Evolutionary conservation across 2,113 vertebrate species (phyloP).

Genomic region (Apistogramma diplotaenia): DNA sequence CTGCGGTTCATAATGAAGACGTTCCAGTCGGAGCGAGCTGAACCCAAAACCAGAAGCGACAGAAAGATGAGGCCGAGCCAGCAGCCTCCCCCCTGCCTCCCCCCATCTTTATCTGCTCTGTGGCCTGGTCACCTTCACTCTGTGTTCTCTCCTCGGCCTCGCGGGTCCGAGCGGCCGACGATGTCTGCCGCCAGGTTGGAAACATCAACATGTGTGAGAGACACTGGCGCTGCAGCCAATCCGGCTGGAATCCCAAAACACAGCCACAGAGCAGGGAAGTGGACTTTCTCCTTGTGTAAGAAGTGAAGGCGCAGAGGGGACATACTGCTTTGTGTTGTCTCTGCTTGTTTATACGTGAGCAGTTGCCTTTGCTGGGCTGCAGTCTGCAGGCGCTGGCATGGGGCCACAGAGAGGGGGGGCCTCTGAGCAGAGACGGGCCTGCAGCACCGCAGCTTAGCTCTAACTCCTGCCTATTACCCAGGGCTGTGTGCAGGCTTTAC

Average conservation of each 20-base stretch:
- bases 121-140: constrained; percentile 41
- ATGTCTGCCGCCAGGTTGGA: constrained; percentile 37
- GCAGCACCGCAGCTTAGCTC: constrained; percentile 63
- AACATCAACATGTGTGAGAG: constrained; percentile 40
- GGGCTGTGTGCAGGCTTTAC: constrained; percentile 49
- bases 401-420: constrained; percentile 20
- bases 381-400: constrained; percentile 44
- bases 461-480: constrained; percentile 70
- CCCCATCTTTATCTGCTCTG: constrained; percentile 33
- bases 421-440: constrained; percentile 44
- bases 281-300: constrained; percentile 36
- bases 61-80: constrained; percentile 48
- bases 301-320: constrained; percentile 15
- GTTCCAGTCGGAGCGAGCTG: constrained; percentile 22
- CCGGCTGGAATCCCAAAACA: constrained; percentile 61
- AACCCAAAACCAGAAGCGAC: constrained; percentile 61
- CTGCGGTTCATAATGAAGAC: constrained; percentile 36
- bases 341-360: constrained; percentile 62
- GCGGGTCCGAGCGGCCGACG: background rate
- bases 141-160: constrained; percentile 3
- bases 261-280: constrained; percentile 24
- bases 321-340: constrained; percentile 56
- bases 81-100: constrained; percentile 16
- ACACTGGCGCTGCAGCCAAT: constrained; percentile 29
- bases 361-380: constrained; percentile 60